Base-by-base conservation (phyloP, 2,113 vertebrate genomes). In the Hypanus sabinus region DNA sequence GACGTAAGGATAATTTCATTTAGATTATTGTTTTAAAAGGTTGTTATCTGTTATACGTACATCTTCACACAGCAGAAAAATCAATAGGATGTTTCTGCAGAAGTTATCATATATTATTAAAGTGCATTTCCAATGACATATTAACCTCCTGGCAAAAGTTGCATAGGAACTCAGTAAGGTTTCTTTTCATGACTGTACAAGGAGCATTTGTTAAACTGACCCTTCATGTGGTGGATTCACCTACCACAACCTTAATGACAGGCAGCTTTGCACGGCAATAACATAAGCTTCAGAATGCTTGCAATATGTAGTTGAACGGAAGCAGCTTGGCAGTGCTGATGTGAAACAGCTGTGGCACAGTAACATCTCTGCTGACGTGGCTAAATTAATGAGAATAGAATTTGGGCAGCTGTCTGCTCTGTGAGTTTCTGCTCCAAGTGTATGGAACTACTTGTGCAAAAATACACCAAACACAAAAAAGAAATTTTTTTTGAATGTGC, bases 161-260 rank as follows among this genome's bases (percentile, higher is more conserved):
- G 27, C 30, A 27, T 30, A 0, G 85, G 3, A 62, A 90, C 3
- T 62, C 60, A 90, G n/a, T 14, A 65, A 65, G n/a, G 18, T 65
- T 65, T 14, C n/a, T 79, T 79, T 79, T 90, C 60, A 65, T 62
- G 60, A 62, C 10, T n/a, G 5, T 87, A 30, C 57, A 62, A 65
- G 85, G n/a, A 14, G 30, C 27, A 60, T 36, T 90, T 65, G 24
- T 65, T 33, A 65, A 30, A 90, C 5, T 90, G 60, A 16, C 57
- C 60, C n/a, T 90, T 65, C 85, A 90, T 62, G 33, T 65, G 33
- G 60, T 65, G 60, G 12, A 65, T 55, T 93, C 70, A 93, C 33
- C 70, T 73, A 55, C 91, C 46, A 33, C 73, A 93, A 93, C 22
- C 91, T 93, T 93, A 93, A 93, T 93, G 2, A 55, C 60, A 60